Conservation (phyloP, 2,888 invertebrate species). For the Theretra japonica region DNA sequence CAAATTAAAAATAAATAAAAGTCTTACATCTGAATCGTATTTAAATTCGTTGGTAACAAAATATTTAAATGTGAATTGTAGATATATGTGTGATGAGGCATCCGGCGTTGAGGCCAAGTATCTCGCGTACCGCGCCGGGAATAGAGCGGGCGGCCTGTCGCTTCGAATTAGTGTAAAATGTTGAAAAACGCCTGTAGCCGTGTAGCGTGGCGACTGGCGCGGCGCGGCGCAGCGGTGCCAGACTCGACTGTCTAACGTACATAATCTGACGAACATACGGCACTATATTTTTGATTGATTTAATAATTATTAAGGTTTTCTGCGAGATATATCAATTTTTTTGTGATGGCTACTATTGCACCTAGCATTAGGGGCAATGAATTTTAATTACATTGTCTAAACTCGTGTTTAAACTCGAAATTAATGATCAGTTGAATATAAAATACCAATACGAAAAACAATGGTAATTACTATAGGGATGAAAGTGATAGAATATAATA, state of each 20-base stretch:
- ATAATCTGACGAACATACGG: not conserved
- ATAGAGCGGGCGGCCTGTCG: slow-evolving; percentile 79
- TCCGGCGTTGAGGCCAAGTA: slow-evolving; percentile 50
- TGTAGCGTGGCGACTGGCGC: slow-evolving; percentile 47
- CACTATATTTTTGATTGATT: not conserved
- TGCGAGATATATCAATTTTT: not conserved
- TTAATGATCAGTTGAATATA: too few relatives aligned
- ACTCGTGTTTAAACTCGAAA: too few relatives aligned
- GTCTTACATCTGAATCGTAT: slow-evolving; percentile 34
- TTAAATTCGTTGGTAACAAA: slow-evolving; percentile 31
- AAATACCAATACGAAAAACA: too few relatives aligned
- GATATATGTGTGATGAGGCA: slow-evolving; percentile 49
- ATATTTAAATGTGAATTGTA: slow-evolving; percentile 33
- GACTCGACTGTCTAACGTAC: slow-evolving; percentile 37
- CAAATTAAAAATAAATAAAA: not conserved
- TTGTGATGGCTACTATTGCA: too few relatives aligned
- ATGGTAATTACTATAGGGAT: too few relatives aligned
- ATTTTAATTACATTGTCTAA: too few relatives aligned
- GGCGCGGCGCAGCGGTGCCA: slow-evolving; percentile 44
- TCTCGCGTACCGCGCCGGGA: slow-evolving; percentile 62
- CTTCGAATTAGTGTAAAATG: slow-evolving; percentile 79
- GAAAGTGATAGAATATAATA: too few relatives aligned
- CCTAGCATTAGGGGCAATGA: too few relatives aligned
- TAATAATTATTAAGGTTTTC: not conserved
- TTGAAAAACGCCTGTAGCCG: slow-evolving; percentile 71